Evolutionary conservation across 2,888 invertebrate genomes (phyloP), one percentile per base, ranked within the genome.

Genomic region (Harpagoxenus sublaevis): DNA sequence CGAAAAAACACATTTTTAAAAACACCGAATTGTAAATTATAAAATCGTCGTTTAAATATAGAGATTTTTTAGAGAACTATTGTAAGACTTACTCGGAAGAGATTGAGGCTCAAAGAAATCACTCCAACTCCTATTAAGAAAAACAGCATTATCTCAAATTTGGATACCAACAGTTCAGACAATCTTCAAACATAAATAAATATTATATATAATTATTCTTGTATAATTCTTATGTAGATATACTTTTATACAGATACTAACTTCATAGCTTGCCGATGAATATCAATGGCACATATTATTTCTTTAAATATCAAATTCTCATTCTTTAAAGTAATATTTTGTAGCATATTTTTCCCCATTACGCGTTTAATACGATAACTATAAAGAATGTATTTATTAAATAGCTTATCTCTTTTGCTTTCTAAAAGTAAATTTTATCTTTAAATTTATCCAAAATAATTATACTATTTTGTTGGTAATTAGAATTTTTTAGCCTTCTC

Each of bases 211-310:
- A 70, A 55, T 9, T 57, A 4, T 57, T n/a, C 2, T 1, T 45
- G 3, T 45, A 45, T 10, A 45, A 35, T 35, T 12, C 12, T 45
- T 45, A 45, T 45, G 12, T 9, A 35, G 6, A 35, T 35, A 35
- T 35, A 35, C 4, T 6, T 35, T 35, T 35, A 35, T 35, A 35
- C 23, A 23, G 23, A 23, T 45, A 48, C 10, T 23, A 39, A 77
- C 63, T 18, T 77, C 42, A 65, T 65, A 2, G 77, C 77, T 39
- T 66, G 18, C 8, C 77, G 66, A 28, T 77, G 53, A 12, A 65
- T 77, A 42, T 77, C 18, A 1, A 77, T 2, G 1, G 77, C 65
- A 39, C 18, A 18, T 10, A 53, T 65, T 39, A 77, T 28, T n/a
- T 12, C n/a, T 23, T 77, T 4, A 15, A 23, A 42, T 39, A 77